Evolutionary conservation across 2,797 vertebrate species (phyloP), one percentile per base, ranked within the genome.

Genomic region (Pipistrellus pygmaeus): DNA sequence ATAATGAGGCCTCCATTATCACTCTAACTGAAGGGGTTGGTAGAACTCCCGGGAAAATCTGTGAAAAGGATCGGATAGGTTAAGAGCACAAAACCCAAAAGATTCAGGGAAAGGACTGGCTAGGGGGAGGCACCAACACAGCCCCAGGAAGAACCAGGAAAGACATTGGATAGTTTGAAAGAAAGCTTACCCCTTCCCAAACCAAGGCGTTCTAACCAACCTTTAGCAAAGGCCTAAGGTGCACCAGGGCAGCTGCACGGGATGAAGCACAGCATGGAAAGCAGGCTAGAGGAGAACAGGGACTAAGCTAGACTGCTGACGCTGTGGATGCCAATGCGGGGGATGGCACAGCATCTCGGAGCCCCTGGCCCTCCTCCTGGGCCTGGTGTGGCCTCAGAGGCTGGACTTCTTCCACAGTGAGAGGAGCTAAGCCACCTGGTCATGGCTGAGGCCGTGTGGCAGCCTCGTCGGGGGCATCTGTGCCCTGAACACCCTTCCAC

Each of bases 201-300:
- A 75, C 44, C 46, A 51, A n/a, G 46, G 30, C n/a, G 8, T 21
- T n/a, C 21, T 4, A 75, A 51, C 51, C 72, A n/a, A 75, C 12
- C 30, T 44, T 51, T 75, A 75, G 48, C 46, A 32, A 51, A 75
- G 30, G 46, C 72, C 71, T 15, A 4, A 51, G 72, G 13, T 8
- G n/a, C 64, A 18, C 57, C 5, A 2, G 10, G 41, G 71, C 71
- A 73, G 25, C 41, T 27, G 15, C 71, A 6, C 4, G 44, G 44
- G 44, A 30, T 10, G 27, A n/a, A 48, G 27, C 2, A 0, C 8
- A 20, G 18, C 5, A 3, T n/a, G 0, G 5, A 48, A n/a, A n/a
- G 27, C 6, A 44, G 44, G 44, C 27, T 17, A 8, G 8, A 75
- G 72, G 15, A 75, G 72, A 48, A 75, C 27, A n/a, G 30, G 46